Evolutionary conservation across 2,888 invertebrate genomes (phyloP), one percentile per base, ranked within the genome.

Genomic region (Lithophane leautieri): DNA sequence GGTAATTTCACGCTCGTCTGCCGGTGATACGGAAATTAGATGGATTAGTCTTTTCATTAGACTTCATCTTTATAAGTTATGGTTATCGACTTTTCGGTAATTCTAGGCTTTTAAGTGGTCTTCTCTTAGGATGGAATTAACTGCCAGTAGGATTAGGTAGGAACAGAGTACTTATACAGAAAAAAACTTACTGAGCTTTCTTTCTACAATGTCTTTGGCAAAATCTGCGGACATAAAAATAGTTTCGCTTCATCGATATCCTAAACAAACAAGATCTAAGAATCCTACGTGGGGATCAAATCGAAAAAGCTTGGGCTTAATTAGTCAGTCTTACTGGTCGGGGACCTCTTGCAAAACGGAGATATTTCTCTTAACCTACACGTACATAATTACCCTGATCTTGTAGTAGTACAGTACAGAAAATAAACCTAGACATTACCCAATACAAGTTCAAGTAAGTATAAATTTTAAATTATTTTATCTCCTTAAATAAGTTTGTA

Each of bases 1-100:
- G 86, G 70, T 85, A 70, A 84, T 85, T 84, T 76, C 61, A 82
- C 78, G 82, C 70, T 78, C 25, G 50, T 82, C 82, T 70, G 70
- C 70, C 28, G 71, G 40, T 73, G 73, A 83, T 73, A 82, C 65
- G 70, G 61, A 73, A 82, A 82, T 73, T 85, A 78, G 78, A 78
- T 77, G 62, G 73, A 85, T 78, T 67, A 78, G 61, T 56, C 40
- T 54, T 34, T 56, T 67, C 34, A 56, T 34, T 67, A 67, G 7
- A 56, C 56, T 84, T 67, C 42, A 62, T 61, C 16, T 77, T 72
- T 60, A 54, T 47, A 70, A 73, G 54, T 61, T 77, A 81, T 52
- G 42, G 28, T 12, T 65, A 71, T 77, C 52, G 73, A 85, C 69
- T 47, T 73, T 52, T 60, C 12, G 40, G 22, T 25, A 70, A 54